Evolutionary conservation across 2,113 vertebrate species (phyloP).

Genomic region (Glaucidium brasilianum): DNA sequence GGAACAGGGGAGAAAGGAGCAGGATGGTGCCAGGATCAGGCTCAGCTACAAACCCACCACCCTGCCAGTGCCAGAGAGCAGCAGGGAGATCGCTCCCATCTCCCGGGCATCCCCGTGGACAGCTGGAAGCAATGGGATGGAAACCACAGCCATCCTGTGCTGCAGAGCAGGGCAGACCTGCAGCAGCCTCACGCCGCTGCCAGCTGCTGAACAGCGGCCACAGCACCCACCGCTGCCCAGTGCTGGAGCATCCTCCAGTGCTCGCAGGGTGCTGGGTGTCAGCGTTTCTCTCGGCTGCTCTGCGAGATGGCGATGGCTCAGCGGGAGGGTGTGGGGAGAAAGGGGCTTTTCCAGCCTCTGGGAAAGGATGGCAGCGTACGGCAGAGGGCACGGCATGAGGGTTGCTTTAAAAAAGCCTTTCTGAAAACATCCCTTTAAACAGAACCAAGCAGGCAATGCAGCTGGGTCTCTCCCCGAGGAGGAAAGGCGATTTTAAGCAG

Average conservation of each 20-base stretch:
- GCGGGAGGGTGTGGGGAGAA: not conserved
- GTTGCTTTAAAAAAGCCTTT: not conserved
- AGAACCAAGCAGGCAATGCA: not conserved
- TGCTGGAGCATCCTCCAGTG: not conserved
- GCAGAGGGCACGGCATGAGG: not conserved
- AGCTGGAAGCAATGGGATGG: not conserved
- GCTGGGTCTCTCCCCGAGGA: not conserved
- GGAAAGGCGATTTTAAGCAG: not conserved
- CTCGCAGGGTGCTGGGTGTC: not conserved
- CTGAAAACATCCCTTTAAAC: not conserved
- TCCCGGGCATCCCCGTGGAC: accelerated
- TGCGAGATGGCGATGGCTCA: accelerated
- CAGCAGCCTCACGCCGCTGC: not conserved
- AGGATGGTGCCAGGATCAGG: not conserved
- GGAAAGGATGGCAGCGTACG: not conserved
- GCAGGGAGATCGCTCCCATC: not conserved
- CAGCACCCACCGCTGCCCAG: not conserved
- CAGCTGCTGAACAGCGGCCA: not conserved
- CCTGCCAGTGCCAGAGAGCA: not conserved
- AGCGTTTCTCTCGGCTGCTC: not conserved
- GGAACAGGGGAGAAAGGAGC: not conserved
- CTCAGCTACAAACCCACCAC: not conserved
- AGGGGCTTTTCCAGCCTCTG: not conserved
- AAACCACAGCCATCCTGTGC: not conserved
- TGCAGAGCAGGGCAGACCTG: not conserved